Base-by-base conservation (phyloP, 2,888 invertebrate genomes). In the Calliopum simillimum region DNA sequence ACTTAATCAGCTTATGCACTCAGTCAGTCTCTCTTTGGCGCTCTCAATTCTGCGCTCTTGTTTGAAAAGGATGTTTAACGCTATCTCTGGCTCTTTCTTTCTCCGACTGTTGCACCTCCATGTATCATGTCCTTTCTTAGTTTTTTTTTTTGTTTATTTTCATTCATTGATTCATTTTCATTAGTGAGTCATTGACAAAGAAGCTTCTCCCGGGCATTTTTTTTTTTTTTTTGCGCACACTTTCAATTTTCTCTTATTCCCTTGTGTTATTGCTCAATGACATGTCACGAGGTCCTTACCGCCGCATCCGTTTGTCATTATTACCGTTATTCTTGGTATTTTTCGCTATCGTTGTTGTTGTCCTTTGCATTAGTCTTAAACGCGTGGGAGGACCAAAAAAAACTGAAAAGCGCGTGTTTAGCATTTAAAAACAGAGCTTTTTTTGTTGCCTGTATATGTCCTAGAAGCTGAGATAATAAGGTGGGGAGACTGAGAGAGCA, bases 91-190 rank as follows among this genome's bases (percentile, higher is more conserved):
- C 13, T 23, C 55, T 14, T 14, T 55, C 55, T 55, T 19, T 33
- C 58, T 2, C 61, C 69, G 61, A 64, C 66, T 73, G 75, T 69
- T 71, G 73, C 70, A 64, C 59, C 33, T n/a, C 53, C 51, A 51
- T 21, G 21, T 51, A 16, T 14, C 51, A 51, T 51, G 51, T 51
- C 33, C 33, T 33, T 33, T 33, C 5, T 33, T 49, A 73, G 23
- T 43, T 51, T 70, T 61, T 72, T 53, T 69, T 73, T 68, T 47
- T 70, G 51, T 47, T 51, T 68, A 8, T 58, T 51, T 59, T 68
- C 12, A 33, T 44, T 11, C 21, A 43, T 59, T 72, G 56, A 69
- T 58, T 67, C 56, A 51, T 69, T 55, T 59, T 46, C 25, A 19
- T 59, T 46, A 21, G 53, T 61, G 58, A 66, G 53, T 59, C 13